phyloP scores from a whole-genome alignment of 2,888 invertebrate species.

The Apamea crenata region DNA sequence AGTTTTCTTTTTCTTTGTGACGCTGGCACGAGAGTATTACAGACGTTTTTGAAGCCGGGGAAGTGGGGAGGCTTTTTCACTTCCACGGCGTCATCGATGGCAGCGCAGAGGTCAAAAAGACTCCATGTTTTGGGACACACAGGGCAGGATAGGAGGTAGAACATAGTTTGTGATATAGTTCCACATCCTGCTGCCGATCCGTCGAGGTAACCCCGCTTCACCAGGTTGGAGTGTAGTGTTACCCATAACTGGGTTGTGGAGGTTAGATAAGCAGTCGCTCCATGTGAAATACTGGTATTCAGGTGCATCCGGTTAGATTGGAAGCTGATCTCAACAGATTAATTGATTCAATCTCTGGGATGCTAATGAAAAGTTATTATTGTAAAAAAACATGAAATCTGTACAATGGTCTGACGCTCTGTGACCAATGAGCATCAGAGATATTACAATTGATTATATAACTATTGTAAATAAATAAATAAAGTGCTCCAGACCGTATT shows the following conservation, averaged over 20 bases:
- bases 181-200: background rate
- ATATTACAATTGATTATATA: background rate
- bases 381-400: background rate
- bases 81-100: fast-evolving
- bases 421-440: background rate
- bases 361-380: background rate
- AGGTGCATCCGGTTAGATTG: background rate
- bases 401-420: background rate
- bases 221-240: background rate
- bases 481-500: too few species aligned
- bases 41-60: background rate
- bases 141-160: background rate
- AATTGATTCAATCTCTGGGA: background rate
- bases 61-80: background rate
- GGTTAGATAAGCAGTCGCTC: background rate
- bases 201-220: background rate
- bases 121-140: background rate
- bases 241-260: background rate
- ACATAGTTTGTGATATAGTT: background rate
- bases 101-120: background rate
- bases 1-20: background rate
- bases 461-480: too few species aligned
- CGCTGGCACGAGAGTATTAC: background rate
- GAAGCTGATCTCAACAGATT: background rate
- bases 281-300: background rate